Conservation (phyloP, 1,140 invertebrate species). For the Drosophila navojoa region DNA sequence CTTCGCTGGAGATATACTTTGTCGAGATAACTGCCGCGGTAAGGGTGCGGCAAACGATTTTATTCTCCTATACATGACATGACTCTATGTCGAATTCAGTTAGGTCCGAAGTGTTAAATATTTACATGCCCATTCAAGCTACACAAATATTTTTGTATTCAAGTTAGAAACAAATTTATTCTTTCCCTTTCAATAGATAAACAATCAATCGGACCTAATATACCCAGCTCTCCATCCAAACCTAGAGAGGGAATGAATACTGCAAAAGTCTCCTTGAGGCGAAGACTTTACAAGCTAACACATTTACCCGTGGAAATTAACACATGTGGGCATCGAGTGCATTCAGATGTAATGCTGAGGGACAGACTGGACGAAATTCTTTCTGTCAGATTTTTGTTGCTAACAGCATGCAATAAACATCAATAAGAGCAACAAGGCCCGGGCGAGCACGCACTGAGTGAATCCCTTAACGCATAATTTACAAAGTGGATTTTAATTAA, state of each 20-base stretch:
- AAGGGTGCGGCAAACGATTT: constrained; percentile 1
- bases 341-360: constrained; percentile 6
- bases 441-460: constrained; percentile 42
- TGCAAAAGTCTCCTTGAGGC: no score
- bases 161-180: neutral
- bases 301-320: no score
- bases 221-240: no score
- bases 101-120: constrained; percentile 7
- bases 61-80: constrained; percentile 1
- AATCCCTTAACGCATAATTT: constrained; percentile 76
- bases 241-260: neutral
- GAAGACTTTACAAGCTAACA: no score
- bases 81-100: constrained; percentile 7
- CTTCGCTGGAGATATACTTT: constrained; percentile 5
- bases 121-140: constrained; percentile 22
- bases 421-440: constrained; percentile 18
- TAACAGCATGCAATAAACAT: constrained; percentile 20
- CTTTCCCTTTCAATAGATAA: neutral
- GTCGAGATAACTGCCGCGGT: constrained; percentile 9
- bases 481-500: constrained; percentile 81
- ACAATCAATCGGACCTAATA: neutral
- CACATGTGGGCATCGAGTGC: no score
- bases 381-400: constrained; percentile 20
- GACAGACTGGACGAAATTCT: constrained; percentile 23
- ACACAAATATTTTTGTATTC: constrained; percentile 9